phyloP scores from a whole-genome alignment of 1,140 invertebrate genomes.

The Araneus ventricosus region DNA sequence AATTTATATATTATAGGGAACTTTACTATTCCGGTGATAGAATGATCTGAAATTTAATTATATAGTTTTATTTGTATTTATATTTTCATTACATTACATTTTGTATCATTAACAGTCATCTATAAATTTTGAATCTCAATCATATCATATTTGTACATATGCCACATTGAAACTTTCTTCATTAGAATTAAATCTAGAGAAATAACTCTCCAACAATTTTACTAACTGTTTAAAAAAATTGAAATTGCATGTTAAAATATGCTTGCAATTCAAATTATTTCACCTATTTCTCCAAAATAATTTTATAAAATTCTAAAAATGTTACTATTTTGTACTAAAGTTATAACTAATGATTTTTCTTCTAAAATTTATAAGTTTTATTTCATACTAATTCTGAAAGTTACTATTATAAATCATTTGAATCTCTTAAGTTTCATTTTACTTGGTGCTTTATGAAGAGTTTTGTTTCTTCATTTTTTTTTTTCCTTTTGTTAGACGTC shows the following conservation, averaged over 20 bases:
- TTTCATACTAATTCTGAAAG: too few relatives aligned
- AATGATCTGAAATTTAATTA: slow-evolving; percentile 21
- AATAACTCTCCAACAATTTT: neutral
- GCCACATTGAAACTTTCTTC: neutral
- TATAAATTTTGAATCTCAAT: slow-evolving; percentile 36
- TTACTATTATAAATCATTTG: neutral
- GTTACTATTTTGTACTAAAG: too few relatives aligned
- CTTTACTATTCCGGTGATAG: slow-evolving; percentile 27
- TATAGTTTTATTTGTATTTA: neutral
- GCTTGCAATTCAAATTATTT: neutral
- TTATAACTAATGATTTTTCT: too few relatives aligned
- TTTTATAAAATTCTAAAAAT: neutral
- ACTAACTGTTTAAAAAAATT: neutral
- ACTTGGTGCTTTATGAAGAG: neutral
- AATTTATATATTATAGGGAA: neutral
- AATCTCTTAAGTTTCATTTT: neutral
- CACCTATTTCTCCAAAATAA: neutral
- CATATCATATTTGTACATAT: slow-evolving; percentile 51
- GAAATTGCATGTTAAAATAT: neutral
- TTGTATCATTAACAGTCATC: neutral
- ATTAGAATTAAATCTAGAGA: neutral
- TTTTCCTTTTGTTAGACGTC: neutral
- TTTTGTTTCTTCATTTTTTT: neutral
- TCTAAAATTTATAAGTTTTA: too few relatives aligned
- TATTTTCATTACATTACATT: neutral